Evolutionary conservation across 2,113 vertebrate species (phyloP).

Genomic region (Percopsis transmontana): DNA sequence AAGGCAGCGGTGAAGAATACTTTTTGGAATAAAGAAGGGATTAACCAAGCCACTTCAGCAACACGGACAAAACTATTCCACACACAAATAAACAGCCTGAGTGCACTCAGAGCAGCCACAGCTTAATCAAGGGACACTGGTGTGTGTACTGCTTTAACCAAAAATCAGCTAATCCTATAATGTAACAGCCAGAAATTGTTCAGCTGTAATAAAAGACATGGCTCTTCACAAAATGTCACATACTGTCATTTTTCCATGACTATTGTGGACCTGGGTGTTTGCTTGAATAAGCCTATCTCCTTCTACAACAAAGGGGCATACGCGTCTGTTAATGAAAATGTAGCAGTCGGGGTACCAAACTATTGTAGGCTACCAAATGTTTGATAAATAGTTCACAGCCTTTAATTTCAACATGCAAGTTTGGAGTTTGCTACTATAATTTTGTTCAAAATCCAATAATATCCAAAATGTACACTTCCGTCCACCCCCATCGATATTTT

Average conservation of each 20-base stretch:
- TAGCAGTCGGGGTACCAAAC: constrained; percentile 28
- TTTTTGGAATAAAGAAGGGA: constrained; percentile 78
- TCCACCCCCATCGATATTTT: constrained; percentile 28
- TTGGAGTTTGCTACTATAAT: constrained; percentile 5
- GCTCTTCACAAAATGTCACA: constrained; percentile 60
- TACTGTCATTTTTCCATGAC: constrained; percentile 43
- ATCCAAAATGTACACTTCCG: constrained; percentile 26
- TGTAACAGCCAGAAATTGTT: constrained; percentile 61
- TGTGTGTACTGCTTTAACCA: constrained; percentile 54
- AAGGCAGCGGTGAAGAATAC: constrained; percentile 71
- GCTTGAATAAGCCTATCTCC: constrained; percentile 59
- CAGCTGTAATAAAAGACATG: constrained; percentile 68
- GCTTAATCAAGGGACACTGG: constrained; percentile 69
- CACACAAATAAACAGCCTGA: constrained; percentile 75
- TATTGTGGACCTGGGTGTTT: constrained; percentile 62
- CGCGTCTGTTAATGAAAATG: constrained; percentile 57
- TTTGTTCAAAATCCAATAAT: constrained; percentile 24
- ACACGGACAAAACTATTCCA: constrained; percentile 60
- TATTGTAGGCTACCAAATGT: constrained; percentile 31
- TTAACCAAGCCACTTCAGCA: constrained; percentile 74
- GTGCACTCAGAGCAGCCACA: constrained; percentile 55
- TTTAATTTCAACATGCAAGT: constrained; percentile 6
- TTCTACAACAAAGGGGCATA: constrained; percentile 56
- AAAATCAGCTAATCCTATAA: constrained; percentile 67
- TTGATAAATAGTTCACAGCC: constrained; percentile 27